A percentile compares a stretch with the other conserved stretches of the same genome.
Conservation (phyloP, 2,113 vertebrate genomes). For the Erinaceus europaeus region DNA sequence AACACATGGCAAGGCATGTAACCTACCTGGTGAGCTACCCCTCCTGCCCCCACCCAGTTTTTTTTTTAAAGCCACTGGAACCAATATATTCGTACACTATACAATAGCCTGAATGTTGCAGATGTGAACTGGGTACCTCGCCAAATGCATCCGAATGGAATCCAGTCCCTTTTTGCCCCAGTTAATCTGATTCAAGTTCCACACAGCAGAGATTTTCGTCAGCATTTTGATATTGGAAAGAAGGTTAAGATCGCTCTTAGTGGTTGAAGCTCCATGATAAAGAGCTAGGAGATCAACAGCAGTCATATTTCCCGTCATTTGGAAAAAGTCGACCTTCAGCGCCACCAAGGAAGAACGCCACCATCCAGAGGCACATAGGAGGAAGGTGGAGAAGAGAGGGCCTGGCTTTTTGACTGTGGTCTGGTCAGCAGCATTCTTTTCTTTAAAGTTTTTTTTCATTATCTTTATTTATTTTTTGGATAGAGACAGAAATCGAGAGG, state of each 20-base stretch:
- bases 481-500: too few species aligned
- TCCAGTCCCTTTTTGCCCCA: background rate
- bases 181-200: background rate
- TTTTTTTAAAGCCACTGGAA: background rate
- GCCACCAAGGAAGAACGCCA: background rate
- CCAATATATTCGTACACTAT: background rate
- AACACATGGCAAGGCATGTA: too few species aligned
- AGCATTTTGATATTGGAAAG: background rate
- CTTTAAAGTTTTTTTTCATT: too few species aligned
- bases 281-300: background rate
- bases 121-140: background rate
- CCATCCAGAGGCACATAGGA: background rate
- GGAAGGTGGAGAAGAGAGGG: background rate
- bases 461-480: too few species aligned
- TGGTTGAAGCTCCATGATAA: background rate
- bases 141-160: background rate
- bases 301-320: background rate
- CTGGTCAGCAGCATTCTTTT: too few species aligned
- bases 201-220: background rate
- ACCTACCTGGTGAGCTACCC: too few species aligned
- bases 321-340: background rate
- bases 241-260: background rate
- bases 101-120: background rate
- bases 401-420: background rate
- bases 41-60: background rate